phyloP scores from a whole-genome alignment of 1,140 invertebrate species.

The Centruroides sculpturatus region DNA sequence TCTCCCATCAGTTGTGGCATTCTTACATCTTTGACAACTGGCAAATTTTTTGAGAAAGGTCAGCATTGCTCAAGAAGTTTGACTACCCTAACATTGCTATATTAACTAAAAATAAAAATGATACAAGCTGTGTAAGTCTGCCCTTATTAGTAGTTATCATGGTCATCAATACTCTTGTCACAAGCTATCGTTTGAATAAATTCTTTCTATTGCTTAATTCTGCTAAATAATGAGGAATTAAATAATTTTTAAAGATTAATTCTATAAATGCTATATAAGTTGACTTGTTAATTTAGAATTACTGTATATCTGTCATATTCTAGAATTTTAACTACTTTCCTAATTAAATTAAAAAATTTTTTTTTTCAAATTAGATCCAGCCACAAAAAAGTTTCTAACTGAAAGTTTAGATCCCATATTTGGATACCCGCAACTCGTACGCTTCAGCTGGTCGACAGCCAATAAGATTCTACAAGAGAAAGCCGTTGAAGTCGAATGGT shows the following conservation, averaged over 20 bases:
- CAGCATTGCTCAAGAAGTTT: no score
- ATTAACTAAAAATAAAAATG: no score
- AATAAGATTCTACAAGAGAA: conserved; percentile 59
- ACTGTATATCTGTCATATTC: neutral
- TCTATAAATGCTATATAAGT: neutral
- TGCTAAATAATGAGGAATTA: neutral
- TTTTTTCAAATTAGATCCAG: conserved; percentile 52
- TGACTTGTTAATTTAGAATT: neutral
- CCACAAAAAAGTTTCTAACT: conserved; percentile 80
- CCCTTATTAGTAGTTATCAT: no score
- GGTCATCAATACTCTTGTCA: no score
- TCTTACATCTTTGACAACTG: no score
- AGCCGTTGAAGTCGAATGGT: conserved; percentile 52
- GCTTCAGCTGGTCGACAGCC: conserved; percentile 96
- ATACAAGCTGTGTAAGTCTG: no score
- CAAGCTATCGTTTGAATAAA: no score
- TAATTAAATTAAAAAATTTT: neutral
- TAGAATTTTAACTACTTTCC: no score
- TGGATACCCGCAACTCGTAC: conserved; percentile 86
- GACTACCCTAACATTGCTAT: no score
- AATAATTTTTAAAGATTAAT: neutral
- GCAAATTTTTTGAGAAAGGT: no score
- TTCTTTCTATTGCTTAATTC: no score
- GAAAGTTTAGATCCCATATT: conserved; percentile 78
- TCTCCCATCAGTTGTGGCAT: no score